phyloP scores from a whole-genome alignment of 2,113 vertebrate genomes.

The Egretta garzetta region DNA sequence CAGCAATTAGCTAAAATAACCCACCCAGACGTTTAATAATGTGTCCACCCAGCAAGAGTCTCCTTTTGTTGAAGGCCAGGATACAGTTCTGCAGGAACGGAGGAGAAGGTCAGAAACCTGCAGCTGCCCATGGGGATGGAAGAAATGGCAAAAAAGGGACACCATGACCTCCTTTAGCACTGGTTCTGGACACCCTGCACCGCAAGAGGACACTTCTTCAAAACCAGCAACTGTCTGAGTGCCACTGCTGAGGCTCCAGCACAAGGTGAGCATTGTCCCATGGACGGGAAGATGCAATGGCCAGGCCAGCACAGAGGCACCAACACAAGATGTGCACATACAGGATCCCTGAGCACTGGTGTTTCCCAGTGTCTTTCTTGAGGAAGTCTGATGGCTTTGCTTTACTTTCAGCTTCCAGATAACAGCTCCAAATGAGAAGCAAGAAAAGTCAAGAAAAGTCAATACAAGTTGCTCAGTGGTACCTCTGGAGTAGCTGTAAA shows the following conservation, averaged over 20 bases:
- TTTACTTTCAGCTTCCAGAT: background rate
- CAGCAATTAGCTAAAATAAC: background rate
- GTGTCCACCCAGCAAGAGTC: background rate
- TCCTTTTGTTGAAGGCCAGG: background rate
- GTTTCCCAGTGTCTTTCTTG: background rate
- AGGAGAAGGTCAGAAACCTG: background rate
- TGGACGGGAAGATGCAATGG: background rate
- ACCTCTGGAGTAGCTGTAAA: background rate
- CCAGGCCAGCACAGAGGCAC: background rate
- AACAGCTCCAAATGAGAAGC: background rate
- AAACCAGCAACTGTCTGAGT: background rate
- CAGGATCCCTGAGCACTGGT: background rate
- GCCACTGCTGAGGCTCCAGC: background rate
- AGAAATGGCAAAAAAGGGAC: background rate
- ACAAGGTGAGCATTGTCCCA: rapidly evolving
- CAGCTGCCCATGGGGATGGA: background rate
- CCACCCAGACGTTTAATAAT: background rate
- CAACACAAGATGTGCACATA: rapidly evolving
- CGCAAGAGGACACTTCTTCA: background rate
- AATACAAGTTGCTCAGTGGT: background rate
- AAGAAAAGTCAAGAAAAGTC: background rate
- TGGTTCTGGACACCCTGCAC: background rate
- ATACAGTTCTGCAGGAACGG: background rate
- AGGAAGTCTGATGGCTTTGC: background rate
- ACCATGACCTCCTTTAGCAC: background rate